Evolutionary conservation across 2,888 invertebrate genomes (phyloP).

Genomic region (Cephalotes varians): DNA sequence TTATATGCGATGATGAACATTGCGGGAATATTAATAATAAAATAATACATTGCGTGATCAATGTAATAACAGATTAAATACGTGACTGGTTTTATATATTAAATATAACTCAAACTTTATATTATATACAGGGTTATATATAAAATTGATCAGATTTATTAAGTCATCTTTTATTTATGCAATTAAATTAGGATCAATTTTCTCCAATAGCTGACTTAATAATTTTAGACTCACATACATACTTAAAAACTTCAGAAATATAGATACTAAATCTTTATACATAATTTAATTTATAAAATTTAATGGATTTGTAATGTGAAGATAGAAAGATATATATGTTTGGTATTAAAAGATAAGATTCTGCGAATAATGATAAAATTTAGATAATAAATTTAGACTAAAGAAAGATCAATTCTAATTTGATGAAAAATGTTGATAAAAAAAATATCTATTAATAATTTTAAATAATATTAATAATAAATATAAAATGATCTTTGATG

Average conservation of each 20-base stretch:
- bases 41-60: background rate
- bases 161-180: background rate
- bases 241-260: background rate
- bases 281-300: background rate
- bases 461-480: no score
- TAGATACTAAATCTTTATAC: background rate
- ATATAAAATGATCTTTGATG: background rate
- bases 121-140: background rate
- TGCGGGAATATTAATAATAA: background rate
- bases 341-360: background rate
- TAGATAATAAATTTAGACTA: no score
- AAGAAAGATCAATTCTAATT: background rate
- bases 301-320: background rate
- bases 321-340: background rate
- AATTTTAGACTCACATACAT: background rate
- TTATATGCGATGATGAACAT: background rate
- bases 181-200: background rate
- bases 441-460: background rate
- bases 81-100: background rate
- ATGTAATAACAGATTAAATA: background rate
- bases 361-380: background rate
- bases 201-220: background rate
- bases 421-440: background rate
- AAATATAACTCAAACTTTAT: background rate
- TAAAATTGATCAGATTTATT: background rate